These are phyloP conservation scores for Oncopodura yosiiana DNA, from an alignment of 1,140 invertebrate species.

Conservation along the genomic window DNA sequence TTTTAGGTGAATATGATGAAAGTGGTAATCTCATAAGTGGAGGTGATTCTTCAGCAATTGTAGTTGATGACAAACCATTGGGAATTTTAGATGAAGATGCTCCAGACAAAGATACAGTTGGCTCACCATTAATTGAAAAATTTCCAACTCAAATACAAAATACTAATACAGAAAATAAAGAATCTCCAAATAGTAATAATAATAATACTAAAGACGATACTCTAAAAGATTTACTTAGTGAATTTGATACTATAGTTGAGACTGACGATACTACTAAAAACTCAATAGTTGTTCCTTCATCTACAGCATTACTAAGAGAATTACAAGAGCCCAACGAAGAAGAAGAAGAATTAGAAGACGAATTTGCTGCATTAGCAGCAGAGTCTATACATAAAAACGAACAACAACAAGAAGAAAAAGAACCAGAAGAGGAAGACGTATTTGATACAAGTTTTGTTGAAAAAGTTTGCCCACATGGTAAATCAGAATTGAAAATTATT, in stretches of 20 bases:
- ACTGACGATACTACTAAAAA: background rate
- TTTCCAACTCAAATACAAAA: too few relatives aligned
- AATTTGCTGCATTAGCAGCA: slow-evolving; percentile 61
- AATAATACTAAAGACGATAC: slow-evolving; percentile 5
- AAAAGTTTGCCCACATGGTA: slow-evolving; percentile 51
- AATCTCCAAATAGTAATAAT: background rate
- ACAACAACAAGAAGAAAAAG: slow-evolving; percentile 45
- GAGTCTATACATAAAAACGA: slow-evolving; percentile 56
- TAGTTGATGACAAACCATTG: slow-evolving; percentile 1
- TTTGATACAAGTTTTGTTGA: slow-evolving; percentile 77
- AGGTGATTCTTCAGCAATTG: background rate
- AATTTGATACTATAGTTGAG: slow-evolving; percentile 45
- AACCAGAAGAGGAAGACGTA: slow-evolving; percentile 51
- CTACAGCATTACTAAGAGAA: too few relatives aligned
- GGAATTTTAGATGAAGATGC: slow-evolving; percentile 19
- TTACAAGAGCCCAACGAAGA: slow-evolving; percentile 22
- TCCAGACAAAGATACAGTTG: background rate
- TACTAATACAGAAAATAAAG: too few relatives aligned
- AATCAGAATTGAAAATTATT: slow-evolving; percentile 52
- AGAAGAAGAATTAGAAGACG: slow-evolving; percentile 51
- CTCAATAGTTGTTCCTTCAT: background rate
- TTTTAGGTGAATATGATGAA: slow-evolving; percentile 32
- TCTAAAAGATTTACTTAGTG: slow-evolving; percentile 40
- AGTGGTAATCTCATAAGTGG: background rate
- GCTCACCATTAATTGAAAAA: slow-evolving; percentile 1